Evolutionary conservation across 2,797 vertebrate species (phyloP).

Genomic region (Tympanoctomys barrerae): DNA sequence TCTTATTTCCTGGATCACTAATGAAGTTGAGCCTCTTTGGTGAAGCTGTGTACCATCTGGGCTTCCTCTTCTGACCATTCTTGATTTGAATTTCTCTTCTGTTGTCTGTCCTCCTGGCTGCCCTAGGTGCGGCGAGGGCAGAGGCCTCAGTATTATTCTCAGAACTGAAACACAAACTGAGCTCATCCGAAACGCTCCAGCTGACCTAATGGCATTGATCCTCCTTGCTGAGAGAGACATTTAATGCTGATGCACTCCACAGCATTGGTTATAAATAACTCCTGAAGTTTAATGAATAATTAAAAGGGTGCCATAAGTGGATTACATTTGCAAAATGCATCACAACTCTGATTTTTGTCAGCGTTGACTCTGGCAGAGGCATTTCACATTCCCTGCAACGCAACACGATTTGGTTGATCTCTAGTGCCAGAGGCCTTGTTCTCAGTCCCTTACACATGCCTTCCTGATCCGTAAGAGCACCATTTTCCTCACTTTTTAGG

Average conservation of each 20-base stretch:
- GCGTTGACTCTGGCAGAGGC: constrained; percentile 27
- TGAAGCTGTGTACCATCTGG: constrained; percentile 5
- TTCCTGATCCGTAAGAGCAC: neutral
- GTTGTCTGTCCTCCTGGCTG: neutral
- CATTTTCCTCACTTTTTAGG: neutral
- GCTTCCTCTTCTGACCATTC: neutral
- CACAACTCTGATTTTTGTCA: constrained; percentile 38
- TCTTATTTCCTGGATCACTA: constrained; percentile 16
- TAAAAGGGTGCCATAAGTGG: constrained; percentile 70
- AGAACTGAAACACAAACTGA: neutral
- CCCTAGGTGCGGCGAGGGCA: neutral
- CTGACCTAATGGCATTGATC: constrained; percentile 23
- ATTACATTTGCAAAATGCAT: constrained; percentile 78
- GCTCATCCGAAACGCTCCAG: neutral
- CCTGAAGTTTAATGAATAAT: constrained; percentile 76
- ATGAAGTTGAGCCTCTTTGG: neutral
- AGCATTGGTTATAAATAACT: constrained; percentile 54
- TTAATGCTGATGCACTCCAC: neutral
- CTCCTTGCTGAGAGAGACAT: constrained; percentile 50
- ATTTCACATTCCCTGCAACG: neutral
- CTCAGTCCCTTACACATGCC: neutral
- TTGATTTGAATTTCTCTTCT: neutral
- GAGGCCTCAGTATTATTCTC: neutral
- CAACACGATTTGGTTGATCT: neutral
- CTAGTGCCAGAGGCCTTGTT: neutral